Percentiles rank a stretch among this genome's conserved stretches.
Conservation (phyloP, 2,888 invertebrate species). For the Caenorhabditis imperialis region DNA sequence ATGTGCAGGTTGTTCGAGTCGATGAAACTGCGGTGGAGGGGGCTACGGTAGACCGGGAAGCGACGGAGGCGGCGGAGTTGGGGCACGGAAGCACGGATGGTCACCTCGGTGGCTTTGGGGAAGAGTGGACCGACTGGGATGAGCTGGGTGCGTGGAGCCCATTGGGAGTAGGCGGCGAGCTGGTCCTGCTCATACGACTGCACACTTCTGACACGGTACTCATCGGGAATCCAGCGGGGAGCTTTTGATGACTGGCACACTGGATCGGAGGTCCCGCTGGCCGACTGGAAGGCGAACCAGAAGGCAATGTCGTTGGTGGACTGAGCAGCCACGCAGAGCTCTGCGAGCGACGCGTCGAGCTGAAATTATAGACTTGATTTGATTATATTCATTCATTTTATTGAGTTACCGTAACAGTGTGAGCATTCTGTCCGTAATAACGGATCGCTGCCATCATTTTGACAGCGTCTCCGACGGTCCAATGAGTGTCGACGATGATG, state of each 20-base stretch:
- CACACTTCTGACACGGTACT: conserved; percentile 31
- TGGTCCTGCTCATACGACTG: conserved; percentile 47
- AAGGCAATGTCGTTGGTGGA: conserved; percentile 57
- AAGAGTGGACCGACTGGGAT: conserved; percentile 60
- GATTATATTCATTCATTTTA: no score
- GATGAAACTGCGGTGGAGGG: conserved; percentile 45
- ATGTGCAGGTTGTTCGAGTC: conserved; percentile 44
- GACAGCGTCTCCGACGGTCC: conserved; percentile 54
- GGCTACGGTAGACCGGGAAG: conserved; percentile 56
- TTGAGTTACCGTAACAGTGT: conserved; percentile 60
- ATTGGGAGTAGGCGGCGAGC: conserved; percentile 46
- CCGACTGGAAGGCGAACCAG: conserved; percentile 62
- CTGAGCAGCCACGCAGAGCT: conserved; percentile 60
- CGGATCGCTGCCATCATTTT: conserved; percentile 50
- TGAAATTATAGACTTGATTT: conserved; percentile 23
- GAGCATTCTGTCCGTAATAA: conserved; percentile 53
- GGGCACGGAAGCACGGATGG: conserved; percentile 56
- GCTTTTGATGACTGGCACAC: conserved; percentile 29
- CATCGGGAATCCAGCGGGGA: conserved; percentile 47
- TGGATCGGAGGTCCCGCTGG: conserved; percentile 54
- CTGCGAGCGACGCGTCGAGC: conserved; percentile 59
- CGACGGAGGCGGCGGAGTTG: conserved; percentile 62
- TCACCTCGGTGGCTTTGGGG: conserved; percentile 59
- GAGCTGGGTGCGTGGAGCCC: conserved; percentile 59
- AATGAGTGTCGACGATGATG: conserved; percentile 59